These are phyloP conservation scores for Triplophysa dalaica DNA, from an alignment of 2,113 vertebrate species.

Conservation along the genomic window DNA sequence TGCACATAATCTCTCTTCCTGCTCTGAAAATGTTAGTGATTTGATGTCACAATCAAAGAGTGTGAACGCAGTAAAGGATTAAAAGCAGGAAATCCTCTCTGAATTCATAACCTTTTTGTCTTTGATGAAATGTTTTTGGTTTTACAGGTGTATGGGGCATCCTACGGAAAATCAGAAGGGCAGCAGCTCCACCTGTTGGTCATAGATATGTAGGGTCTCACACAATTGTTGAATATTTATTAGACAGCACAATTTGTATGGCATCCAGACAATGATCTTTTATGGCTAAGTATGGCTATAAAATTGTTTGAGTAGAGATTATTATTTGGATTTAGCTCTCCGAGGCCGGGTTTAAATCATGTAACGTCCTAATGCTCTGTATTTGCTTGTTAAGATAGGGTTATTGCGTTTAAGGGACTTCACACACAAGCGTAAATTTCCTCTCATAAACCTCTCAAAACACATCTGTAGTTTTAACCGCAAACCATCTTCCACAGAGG, in stretches of 20 bases:
- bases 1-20: neutral
- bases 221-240: neutral
- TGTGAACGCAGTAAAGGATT: neutral
- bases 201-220: neutral
- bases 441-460: constrained; percentile 46
- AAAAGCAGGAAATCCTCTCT: neutral
- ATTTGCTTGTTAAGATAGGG: constrained; percentile 29
- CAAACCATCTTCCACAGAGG: constrained; percentile 34
- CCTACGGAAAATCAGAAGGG: neutral
- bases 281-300: constrained; percentile 13
- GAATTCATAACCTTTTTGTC: neutral
- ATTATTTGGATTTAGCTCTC: constrained; percentile 34
- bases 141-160: neutral
- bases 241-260: constrained; percentile 8
- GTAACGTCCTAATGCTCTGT: constrained; percentile 16
- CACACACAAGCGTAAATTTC: constrained; percentile 26
- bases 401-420: constrained; percentile 34
- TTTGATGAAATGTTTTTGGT: neutral
- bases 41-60: constrained; percentile 12
- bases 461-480: constrained; percentile 48
- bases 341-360: constrained; percentile 25
- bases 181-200: constrained; percentile 44
- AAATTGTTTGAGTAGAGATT: constrained; percentile 27
- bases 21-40: neutral
- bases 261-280: constrained; percentile 24